A percentile compares a stretch with the other conserved stretches of the same genome.
phyloP scores from a whole-genome alignment of 2,888 invertebrate species.

The Tenthredo scrophulariae region DNA sequence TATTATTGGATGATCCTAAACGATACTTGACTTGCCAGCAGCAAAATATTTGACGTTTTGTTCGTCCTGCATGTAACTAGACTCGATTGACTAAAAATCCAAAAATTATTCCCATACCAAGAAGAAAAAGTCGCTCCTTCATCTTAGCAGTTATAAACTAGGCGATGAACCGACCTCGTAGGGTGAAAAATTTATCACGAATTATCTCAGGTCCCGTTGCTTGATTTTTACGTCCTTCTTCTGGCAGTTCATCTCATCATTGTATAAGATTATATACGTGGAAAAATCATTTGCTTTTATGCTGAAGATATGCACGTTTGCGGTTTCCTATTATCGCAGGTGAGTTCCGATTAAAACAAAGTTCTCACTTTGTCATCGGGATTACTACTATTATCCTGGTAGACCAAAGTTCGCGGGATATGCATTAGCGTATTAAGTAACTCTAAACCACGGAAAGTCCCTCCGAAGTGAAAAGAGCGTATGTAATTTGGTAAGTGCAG shows the following conservation, averaged over 20 bases:
- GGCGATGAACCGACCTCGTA: background rate
- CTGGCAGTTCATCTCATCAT: background rate
- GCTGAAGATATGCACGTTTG: background rate
- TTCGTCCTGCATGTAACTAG: constrained; percentile 17
- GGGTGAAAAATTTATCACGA: background rate
- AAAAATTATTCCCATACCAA: background rate
- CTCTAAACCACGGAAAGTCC: constrained; percentile 56
- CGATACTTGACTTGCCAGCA: constrained; percentile 47
- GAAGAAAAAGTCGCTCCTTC: background rate
- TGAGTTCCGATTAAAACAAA: constrained; percentile 9
- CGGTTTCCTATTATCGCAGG: background rate
- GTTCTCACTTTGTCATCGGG: constrained; percentile 37
- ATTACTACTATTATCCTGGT: background rate
- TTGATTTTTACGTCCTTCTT: too few relatives aligned
- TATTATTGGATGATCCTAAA: constrained; percentile 60
- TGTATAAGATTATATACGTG: background rate
- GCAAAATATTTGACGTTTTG: constrained; percentile 41
- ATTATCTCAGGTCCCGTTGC: too few relatives aligned
- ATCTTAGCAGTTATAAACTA: background rate
- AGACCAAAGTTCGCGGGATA: background rate
- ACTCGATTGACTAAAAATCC: background rate
- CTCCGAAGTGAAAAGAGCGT: constrained; percentile 55
- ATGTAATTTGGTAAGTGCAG: constrained; percentile 70
- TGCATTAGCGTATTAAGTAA: constrained; percentile 65
- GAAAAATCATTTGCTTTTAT: background rate